These are phyloP conservation scores for Diplosoma virens DNA, from an alignment of 23 tunicate species.

Conservation along the genomic window DNA sequence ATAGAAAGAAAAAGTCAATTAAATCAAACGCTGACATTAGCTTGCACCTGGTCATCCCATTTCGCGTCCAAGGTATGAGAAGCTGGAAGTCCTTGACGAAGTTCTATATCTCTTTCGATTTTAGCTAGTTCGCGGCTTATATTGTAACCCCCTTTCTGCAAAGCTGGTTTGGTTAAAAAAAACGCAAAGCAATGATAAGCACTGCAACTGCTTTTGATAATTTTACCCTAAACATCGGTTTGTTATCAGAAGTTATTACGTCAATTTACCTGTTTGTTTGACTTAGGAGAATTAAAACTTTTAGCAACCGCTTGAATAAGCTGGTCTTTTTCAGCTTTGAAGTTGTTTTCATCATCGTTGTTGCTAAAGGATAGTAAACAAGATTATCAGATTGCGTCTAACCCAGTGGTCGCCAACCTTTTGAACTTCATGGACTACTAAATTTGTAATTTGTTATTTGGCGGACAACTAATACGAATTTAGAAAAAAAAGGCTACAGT, in stretches of 20 bases:
- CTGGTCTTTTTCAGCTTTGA: slow-evolving; percentile 72
- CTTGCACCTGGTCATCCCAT: slow-evolving; percentile 20
- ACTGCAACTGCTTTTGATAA: too few relatives aligned
- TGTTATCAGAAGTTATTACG: too few relatives aligned
- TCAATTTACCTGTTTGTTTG: slow-evolving; percentile 24
- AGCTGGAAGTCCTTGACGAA: slow-evolving; percentile 18
- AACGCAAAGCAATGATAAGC: too few relatives aligned
- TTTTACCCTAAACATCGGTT: too few relatives aligned
- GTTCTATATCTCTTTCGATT: slow-evolving; percentile 53
- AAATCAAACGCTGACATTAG: background rate
- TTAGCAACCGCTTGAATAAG: slow-evolving; percentile 53
- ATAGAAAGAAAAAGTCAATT: background rate
- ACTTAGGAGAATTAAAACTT: slow-evolving; percentile 29
- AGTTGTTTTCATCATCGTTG: slow-evolving; percentile 56
- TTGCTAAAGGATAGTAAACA: background rate
- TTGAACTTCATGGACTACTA: too few relatives aligned
- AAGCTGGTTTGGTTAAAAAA: background rate
- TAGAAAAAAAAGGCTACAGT: too few relatives aligned
- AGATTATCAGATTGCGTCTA: too few relatives aligned
- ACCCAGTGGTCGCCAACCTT: too few relatives aligned
- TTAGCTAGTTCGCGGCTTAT: slow-evolving; percentile 54
- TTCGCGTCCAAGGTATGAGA: background rate
- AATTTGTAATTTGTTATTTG: too few relatives aligned
- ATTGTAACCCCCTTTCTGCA: background rate
- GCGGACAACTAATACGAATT: too few relatives aligned